A percentile compares a stretch with the other conserved stretches of the same genome.
phyloP scores from a whole-genome alignment of 2,888 invertebrate genomes.

The Branchellion lobata region DNA sequence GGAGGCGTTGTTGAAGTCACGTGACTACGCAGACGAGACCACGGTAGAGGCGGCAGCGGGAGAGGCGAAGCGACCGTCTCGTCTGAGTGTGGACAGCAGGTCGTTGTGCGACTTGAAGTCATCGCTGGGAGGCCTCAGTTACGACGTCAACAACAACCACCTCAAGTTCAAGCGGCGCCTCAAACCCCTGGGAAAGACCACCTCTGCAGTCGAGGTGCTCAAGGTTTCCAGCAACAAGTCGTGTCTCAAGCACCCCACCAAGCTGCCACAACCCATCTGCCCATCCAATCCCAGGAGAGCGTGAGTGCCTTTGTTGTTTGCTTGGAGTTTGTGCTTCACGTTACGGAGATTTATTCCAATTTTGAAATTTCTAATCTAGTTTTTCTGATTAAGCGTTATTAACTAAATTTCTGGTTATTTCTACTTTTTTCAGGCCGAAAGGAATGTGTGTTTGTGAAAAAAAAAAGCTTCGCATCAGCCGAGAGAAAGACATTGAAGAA shows the following conservation, averaged over 20 bases:
- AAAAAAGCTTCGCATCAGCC: too few relatives aligned
- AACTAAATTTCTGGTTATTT: too few relatives aligned
- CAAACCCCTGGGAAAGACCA: neutral
- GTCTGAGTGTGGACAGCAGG: neutral
- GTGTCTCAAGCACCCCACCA: neutral
- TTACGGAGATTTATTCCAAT: neutral
- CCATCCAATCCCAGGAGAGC: neutral
- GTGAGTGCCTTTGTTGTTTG: neutral
- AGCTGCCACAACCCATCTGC: neutral
- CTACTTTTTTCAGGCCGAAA: too few relatives aligned
- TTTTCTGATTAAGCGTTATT: too few relatives aligned
- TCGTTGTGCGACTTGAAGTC: neutral
- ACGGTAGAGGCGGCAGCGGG: constrained; percentile 11
- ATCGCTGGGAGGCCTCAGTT: neutral
- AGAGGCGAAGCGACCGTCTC: neutral
- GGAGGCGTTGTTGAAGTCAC: constrained; percentile 56
- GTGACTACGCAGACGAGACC: constrained; percentile 32
- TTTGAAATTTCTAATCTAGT: too few relatives aligned
- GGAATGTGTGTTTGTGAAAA: too few relatives aligned
- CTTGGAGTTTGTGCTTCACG: too few relatives aligned
- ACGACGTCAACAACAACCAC: neutral
- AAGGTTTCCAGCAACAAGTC: too few relatives aligned
- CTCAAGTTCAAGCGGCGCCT: neutral
- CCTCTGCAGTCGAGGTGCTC: too few relatives aligned
- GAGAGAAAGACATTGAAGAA: neutral